A percentile compares a stretch with the other conserved stretches of the same genome.
Evolutionary conservation across 2,797 vertebrate genomes (phyloP).

Genomic region (Benthosema pterotum): DNA sequence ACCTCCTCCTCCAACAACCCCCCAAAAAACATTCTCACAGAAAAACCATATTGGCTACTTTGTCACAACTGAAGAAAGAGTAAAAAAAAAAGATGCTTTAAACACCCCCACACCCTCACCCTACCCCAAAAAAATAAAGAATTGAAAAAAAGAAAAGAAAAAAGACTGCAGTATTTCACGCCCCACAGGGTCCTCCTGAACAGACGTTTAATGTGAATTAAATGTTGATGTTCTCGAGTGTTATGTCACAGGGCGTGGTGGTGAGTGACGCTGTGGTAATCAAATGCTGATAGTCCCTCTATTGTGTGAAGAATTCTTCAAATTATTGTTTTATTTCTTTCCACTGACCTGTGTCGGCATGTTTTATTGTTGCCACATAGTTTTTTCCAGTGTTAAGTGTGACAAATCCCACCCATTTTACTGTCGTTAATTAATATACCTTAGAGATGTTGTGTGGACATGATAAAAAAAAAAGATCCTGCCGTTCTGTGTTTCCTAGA

Average conservation of each 20-base stretch:
- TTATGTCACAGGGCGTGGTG: slow-evolving; percentile 20
- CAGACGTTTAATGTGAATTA: slow-evolving; percentile 1
- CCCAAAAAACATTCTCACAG: slow-evolving; percentile 61
- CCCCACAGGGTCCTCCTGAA: slow-evolving; percentile 30
- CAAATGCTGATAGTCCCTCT: slow-evolving; percentile 38
- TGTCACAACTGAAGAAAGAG: slow-evolving; percentile 46
- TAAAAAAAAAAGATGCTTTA: slow-evolving; percentile 57
- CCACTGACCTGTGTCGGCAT: not conserved
- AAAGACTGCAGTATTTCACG: slow-evolving; percentile 40
- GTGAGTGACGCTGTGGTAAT: not conserved
- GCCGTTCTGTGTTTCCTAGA: no score
- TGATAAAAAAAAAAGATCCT: no score
- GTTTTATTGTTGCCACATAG: not conserved
- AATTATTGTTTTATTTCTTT: not conserved
- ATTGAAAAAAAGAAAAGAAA: slow-evolving; percentile 42
- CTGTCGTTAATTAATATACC: no score
- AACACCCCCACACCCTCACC: no score
- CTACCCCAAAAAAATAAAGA: no score
- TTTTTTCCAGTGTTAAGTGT: no score
- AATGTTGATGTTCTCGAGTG: slow-evolving; percentile 19
- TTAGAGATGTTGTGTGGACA: no score
- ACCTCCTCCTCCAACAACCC: slow-evolving; percentile 80
- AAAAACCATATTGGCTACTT: slow-evolving; percentile 62
- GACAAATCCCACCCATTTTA: no score
- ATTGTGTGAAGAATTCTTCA: slow-evolving; percentile 10